These are phyloP conservation scores for Amiota mariae DNA, from an alignment of 2,888 invertebrate species.

Conservation along the genomic window DNA sequence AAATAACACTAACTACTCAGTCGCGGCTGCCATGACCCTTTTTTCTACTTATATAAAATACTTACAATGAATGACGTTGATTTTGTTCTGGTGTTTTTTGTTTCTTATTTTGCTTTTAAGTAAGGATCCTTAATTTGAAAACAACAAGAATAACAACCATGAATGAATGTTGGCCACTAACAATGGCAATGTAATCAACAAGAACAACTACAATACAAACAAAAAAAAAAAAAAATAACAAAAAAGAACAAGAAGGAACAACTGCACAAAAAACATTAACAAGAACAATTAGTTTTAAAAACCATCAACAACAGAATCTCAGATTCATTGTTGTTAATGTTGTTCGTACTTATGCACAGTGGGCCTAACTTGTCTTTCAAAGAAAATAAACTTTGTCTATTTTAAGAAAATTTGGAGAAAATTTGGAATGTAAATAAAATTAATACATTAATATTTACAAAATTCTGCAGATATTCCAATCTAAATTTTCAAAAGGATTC, in stretches of 20 bases:
- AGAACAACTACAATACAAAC: not conserved
- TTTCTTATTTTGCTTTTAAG: not conserved
- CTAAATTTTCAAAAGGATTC: no score
- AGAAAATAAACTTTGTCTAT: no score
- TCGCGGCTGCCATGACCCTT: conserved; percentile 14
- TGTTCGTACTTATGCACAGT: no score
- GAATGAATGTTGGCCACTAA: not conserved
- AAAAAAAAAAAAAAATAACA: no score
- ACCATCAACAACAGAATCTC: conserved; percentile 18
- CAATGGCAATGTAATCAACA: conserved; percentile 9
- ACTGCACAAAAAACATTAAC: conserved; percentile 10
- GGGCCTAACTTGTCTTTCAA: no score
- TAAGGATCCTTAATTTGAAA: not conserved
- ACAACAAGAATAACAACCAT: conserved; percentile 6
- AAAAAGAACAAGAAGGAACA: no score
- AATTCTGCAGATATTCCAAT: no score
- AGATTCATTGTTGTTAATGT: not conserved
- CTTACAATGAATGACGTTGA: not conserved
- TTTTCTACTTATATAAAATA: not conserved
- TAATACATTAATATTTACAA: no score
- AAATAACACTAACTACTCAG: not conserved
- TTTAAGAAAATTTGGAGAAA: no score
- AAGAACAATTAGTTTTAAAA: conserved; percentile 18
- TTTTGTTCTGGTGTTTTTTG: not conserved
- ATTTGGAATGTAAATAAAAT: no score